Base-by-base conservation (phyloP, 2,113 vertebrate genomes). In the Channa maculata region DNA sequence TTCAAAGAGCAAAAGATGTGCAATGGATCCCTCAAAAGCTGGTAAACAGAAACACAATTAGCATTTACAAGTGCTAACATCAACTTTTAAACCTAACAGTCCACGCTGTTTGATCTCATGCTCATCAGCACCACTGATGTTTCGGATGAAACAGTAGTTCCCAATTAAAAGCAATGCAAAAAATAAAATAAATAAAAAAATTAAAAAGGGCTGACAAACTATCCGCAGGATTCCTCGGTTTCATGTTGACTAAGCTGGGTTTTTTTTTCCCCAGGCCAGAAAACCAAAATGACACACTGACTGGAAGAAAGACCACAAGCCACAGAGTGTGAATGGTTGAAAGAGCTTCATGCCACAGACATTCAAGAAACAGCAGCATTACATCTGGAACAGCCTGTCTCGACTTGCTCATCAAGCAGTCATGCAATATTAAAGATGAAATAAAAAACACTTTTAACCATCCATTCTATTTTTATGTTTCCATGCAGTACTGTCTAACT, bases 271-370 rank as follows among this genome's bases (percentile, higher is more conserved):
- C 55, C 73, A 83, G 72, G 65, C 62, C 69, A 6, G 60, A 89
- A 84, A 87, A 67, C 72, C 80, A 41, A 83, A 84, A 85, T 77
- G 78, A 81, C 60, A 85, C 49, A 73, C 33, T 69, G 65, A 76
- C 75, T 86, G 83, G 63, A 71, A 84, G 39, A 53, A 80, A 55
- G 41, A 72, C 86, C 88, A 72, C 77, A 89, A 84, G 49, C 87
- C 84, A 38, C 86, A 81, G 46, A 61, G 82, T 74, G 77, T 82
- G 75, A 79, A 87, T 75, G 75, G 60, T 70, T 75, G 46, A 59
- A 68, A 67, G 66, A 77, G 71, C 10, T 65, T 72, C 37, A 71
- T 41, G 34, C 65, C 65, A 48, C 54, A 83, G 39, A 82, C 68
- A 54, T 49, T 78, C 24, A 75, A 77, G 13, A 8, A 68, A 55